Base-by-base conservation (phyloP, 2,113 vertebrate species). In the Colossoma macropomum region DNA sequence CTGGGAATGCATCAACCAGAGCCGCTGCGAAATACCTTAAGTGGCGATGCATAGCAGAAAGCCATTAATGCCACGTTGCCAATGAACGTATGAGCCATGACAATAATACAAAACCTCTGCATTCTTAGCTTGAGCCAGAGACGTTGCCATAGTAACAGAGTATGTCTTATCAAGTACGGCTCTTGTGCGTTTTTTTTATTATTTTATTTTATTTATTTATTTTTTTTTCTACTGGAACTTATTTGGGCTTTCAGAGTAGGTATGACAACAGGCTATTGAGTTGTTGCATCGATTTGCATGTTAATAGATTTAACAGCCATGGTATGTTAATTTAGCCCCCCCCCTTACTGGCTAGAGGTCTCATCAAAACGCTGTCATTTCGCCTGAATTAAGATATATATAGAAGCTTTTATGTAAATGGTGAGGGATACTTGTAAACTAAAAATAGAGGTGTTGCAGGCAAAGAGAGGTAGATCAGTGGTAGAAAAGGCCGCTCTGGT, bases 121-220 rank as follows among this genome's bases (percentile, higher is more conserved):
- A 93, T 94, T 93, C 93, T 93, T 92, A 89, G 93, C 93, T 94
- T 93, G 89, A 94, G 93, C 94, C 93, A 93, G 86, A 91, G 93
- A 92, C 88, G 94, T 95, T 95, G 91, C 93, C 93, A 95, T 95
- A 93, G 94, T 94, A 95, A 95, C 94, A 92, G 91, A 93, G 92
- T 94, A 94, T 94, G 92, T 94, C 94, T 94, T 94, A 94, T 95
- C 92, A 94, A 94, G 94, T 94, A 91, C 89, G 88, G 93, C 93
- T 94, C 94, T 95, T 93, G 91, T 95, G 92, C 92, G 45, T 79
- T 82, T 91, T 45, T 34, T 32, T 32, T 30, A n/a, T 50, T 59
- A 23, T 76, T 80, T 41, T 80, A 12, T 82, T 76, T 83, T n/a
- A 41, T 71, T 38, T 71, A 41, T 71, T 23, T 71, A 23, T 70